These are phyloP conservation scores for Priocnemis perturbator DNA, from an alignment of 2,888 invertebrate genomes.

Conservation along the genomic window DNA sequence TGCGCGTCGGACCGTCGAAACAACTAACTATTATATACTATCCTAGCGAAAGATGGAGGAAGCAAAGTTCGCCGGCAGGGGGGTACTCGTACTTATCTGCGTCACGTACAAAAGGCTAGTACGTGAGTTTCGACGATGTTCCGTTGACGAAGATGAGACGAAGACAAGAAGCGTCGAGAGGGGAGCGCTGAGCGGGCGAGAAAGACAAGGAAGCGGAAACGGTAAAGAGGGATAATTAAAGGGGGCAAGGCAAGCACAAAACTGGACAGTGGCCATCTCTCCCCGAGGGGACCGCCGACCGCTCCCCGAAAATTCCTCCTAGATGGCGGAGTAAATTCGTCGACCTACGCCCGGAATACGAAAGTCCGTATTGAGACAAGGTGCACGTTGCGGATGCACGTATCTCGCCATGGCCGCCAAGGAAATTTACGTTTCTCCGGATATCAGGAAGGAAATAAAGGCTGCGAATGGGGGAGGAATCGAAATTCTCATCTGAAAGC, in stretches of 20 bases:
- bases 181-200: background rate
- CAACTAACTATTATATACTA: too few species aligned
- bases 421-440: slow-evolving; percentile 62
- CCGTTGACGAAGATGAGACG: slow-evolving; percentile 14
- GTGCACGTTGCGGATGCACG: slow-evolving; percentile 28
- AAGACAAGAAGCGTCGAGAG: slow-evolving; percentile 13
- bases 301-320: slow-evolving; percentile 45
- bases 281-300: slow-evolving; percentile 6
- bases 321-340: slow-evolving; percentile 47
- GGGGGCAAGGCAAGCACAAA: slow-evolving; percentile 55
- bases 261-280: slow-evolving; percentile 60
- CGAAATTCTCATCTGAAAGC: slow-evolving; percentile 9
- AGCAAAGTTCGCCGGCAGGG: background rate
- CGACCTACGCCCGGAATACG: slow-evolving; percentile 51
- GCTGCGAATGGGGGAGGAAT: background rate
- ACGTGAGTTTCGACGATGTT: slow-evolving; percentile 41
- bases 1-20: too few species aligned
- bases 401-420: slow-evolving; percentile 52
- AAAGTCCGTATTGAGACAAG: slow-evolving; percentile 38
- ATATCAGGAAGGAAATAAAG: slow-evolving; percentile 37
- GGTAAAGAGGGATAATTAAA: slow-evolving; percentile 59
- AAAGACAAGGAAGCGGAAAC: slow-evolving; percentile 11
- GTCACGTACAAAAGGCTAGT: slow-evolving; percentile 44
- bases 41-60: slow-evolving; percentile 1
- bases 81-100: slow-evolving; percentile 11